Evolutionary conservation across 2,113 vertebrate species (phyloP).

Genomic region (Polypterus senegalus): DNA sequence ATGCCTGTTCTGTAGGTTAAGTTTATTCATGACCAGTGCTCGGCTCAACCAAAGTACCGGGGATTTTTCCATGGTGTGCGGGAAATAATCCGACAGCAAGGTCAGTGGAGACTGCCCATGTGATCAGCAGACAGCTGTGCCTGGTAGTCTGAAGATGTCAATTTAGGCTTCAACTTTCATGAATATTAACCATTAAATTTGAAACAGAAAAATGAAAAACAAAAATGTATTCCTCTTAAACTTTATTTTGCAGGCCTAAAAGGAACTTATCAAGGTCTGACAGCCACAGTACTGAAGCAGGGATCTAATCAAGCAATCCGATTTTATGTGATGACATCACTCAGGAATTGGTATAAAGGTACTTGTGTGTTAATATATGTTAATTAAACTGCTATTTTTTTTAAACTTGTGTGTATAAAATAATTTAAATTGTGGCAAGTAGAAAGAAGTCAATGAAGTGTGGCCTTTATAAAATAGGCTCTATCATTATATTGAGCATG

Average conservation of each 20-base stretch:
- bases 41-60: constrained; percentile 74
- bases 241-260: constrained; percentile 52
- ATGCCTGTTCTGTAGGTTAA: constrained; percentile 58
- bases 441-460: too few relatives aligned
- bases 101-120: constrained; percentile 31
- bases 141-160: too few relatives aligned
- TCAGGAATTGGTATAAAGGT: constrained; percentile 96
- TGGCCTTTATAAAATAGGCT: too few relatives aligned
- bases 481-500: too few relatives aligned
- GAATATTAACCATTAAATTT: too few relatives aligned
- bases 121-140: too few relatives aligned
- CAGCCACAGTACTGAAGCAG: constrained; percentile 83
- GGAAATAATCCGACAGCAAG: constrained; percentile 74
- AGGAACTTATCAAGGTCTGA: constrained; percentile 87
- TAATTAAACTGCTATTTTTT: too few relatives aligned
- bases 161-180: too few relatives aligned
- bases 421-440: too few relatives aligned
- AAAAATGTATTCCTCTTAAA: too few relatives aligned
- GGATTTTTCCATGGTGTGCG: constrained; percentile 84
- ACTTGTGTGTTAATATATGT: background rate
- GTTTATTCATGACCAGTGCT: constrained; percentile 92
- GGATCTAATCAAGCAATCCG: constrained; percentile 94
- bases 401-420: too few relatives aligned
- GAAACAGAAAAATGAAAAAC: too few relatives aligned
- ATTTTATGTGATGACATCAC: constrained; percentile 87